A percentile compares a stretch with the other conserved stretches of the same genome.
Conservation (phyloP, 2,113 vertebrate genomes). For the Isurus oxyrinchus region DNA sequence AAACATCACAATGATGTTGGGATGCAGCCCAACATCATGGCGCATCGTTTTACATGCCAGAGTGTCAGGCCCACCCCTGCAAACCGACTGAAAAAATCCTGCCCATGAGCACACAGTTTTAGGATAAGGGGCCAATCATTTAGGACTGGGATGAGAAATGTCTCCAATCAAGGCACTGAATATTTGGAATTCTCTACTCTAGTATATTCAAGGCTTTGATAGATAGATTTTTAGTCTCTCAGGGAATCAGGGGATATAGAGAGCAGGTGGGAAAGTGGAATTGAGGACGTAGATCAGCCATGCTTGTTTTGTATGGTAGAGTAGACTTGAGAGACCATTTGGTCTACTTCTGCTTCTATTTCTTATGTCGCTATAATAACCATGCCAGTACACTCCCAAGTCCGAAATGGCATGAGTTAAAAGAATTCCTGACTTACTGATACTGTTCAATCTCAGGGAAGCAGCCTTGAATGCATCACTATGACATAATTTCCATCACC, state of each 20-base stretch:
- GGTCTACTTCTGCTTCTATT: background rate
- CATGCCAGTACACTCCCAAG: background rate
- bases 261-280: background rate
- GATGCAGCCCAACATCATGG: too few species aligned
- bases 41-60: too few species aligned
- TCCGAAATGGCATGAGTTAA: background rate
- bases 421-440: background rate
- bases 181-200: too few species aligned
- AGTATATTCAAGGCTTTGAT: background rate
- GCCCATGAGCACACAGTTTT: too few species aligned
- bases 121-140: too few species aligned
- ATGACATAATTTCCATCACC: background rate
- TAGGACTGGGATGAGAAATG: too few species aligned
- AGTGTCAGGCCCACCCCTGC: too few species aligned
- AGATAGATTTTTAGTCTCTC: background rate
- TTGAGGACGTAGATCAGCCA: background rate
- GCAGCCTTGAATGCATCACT: background rate
- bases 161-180: too few species aligned
- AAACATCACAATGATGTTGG: too few species aligned
- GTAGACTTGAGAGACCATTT: background rate
- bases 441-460: background rate
- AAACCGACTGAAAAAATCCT: too few species aligned
- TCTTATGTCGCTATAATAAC: background rate
- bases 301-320: background rate
- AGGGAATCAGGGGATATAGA: background rate